These are phyloP conservation scores for Anthopleura sola DNA, from an alignment of 64 coral and sea anemone genomes.

Conservation along the genomic window DNA sequence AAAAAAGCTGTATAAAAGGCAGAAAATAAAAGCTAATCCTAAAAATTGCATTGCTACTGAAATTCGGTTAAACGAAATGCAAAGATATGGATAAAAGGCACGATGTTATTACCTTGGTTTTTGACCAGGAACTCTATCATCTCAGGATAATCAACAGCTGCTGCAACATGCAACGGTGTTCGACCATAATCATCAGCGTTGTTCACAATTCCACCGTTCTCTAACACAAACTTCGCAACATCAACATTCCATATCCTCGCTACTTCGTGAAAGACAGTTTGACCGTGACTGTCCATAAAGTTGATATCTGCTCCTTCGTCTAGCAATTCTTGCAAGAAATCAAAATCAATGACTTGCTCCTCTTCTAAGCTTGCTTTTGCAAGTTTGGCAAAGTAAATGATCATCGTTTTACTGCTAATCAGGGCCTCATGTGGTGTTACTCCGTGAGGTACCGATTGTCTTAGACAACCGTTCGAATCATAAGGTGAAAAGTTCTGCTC, in stretches of 20 bases:
- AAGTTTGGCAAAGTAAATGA: constrained; percentile 96
- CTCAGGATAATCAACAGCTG: constrained; percentile 93
- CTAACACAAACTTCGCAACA: constrained; percentile 82
- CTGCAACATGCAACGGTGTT: constrained; percentile 84
- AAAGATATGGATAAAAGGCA: too few species aligned
- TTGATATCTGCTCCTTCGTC: constrained; percentile 84
- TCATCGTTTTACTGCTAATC: constrained; percentile 69
- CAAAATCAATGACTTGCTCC: constrained; percentile 79
- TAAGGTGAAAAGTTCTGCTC: constrained; percentile 41
- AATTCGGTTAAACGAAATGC: too few species aligned
- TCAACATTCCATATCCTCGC: constrained; percentile 92
- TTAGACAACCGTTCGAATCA: constrained; percentile 64
- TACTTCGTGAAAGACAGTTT: constrained; percentile 90
- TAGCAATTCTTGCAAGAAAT: constrained; percentile 69
- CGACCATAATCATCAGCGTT: constrained; percentile 74
- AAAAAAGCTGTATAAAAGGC: too few species aligned
- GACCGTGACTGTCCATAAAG: constrained; percentile 80
- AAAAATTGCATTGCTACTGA: too few species aligned
- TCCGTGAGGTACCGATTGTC: constrained; percentile 37
- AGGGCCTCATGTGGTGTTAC: constrained; percentile 29
- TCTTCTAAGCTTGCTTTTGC: constrained; percentile 54
- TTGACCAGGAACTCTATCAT: constrained; percentile 89
- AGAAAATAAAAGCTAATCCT: too few species aligned
- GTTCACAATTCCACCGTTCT: constrained; percentile 91
- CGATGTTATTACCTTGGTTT: constrained; percentile 56